These are phyloP conservation scores for Nasonia vitripennis DNA, from an alignment of 1,140 invertebrate genomes.

Conservation along the genomic window DNA sequence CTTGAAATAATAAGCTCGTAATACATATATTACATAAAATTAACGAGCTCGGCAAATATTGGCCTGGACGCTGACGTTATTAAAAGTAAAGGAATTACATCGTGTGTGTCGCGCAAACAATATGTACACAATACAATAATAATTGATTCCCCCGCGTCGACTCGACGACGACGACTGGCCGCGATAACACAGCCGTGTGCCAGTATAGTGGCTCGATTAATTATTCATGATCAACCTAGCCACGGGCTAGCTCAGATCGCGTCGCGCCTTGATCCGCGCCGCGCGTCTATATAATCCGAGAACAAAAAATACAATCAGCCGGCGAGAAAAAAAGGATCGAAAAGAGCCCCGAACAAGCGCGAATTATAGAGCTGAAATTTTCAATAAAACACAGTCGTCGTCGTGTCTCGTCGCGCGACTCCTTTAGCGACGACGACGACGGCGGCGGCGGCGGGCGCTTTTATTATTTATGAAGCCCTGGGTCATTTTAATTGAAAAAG, in stretches of 20 bases:
- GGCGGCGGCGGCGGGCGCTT: background rate
- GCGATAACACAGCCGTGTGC: background rate
- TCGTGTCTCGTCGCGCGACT: too few relatives aligned
- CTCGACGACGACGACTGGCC: conserved; percentile 18
- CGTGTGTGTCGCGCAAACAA: conserved; percentile 21
- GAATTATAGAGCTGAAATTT: conserved; percentile 10
- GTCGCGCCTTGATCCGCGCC: too few relatives aligned
- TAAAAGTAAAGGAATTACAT: conserved; percentile 41
- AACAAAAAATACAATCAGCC: conserved; percentile 16
- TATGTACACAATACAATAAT: conserved; percentile 30
- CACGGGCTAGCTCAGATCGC: too few relatives aligned
- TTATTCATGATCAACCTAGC: too few relatives aligned
- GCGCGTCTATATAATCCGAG: background rate
- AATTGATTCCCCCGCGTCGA: conserved; percentile 41
- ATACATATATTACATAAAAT: conserved; percentile 37
- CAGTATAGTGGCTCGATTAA: too few relatives aligned
- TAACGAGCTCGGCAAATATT: conserved; percentile 38
- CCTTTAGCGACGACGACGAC: too few relatives aligned
- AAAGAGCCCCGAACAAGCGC: background rate
- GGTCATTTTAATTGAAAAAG: conserved; percentile 47
- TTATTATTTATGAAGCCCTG: conserved; percentile 45
- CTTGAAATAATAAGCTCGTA: conserved; percentile 19
- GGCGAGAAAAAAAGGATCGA: background rate
- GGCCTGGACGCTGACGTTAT: conserved; percentile 31
- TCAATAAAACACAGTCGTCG: background rate